Evolutionary conservation across 1,140 invertebrate genomes (phyloP).

Genomic region (Orussus abietinus): DNA sequence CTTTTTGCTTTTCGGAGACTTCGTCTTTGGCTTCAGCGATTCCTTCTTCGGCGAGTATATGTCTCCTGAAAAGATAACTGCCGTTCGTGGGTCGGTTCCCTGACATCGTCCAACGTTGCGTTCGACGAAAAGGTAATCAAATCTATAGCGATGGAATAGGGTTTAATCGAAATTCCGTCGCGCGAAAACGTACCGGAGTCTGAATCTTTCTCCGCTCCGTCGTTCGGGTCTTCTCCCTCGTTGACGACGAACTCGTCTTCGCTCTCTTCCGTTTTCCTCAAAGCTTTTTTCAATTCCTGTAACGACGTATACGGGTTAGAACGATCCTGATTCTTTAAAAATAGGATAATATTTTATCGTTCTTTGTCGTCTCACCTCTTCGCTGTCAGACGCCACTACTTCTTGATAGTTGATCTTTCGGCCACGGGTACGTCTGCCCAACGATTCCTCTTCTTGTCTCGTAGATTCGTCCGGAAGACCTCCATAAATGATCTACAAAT

Average conservation of each 20-base stretch:
- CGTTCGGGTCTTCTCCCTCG: conserved; percentile 52
- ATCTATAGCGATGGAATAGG: not conserved
- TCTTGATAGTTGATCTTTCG: conserved; percentile 70
- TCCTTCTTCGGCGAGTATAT: conserved; percentile 49
- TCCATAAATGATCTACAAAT: conserved; percentile 54
- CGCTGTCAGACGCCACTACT: conserved; percentile 61
- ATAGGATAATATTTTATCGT: conserved; percentile 2
- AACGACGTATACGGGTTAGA: conserved; percentile 10
- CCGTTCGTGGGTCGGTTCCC: too few relatives aligned
- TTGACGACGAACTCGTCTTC: conserved; percentile 58
- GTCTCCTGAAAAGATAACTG: conserved; percentile 37
- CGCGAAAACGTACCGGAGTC: conserved; percentile 44
- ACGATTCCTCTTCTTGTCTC: conserved; percentile 44
- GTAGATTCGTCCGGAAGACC: conserved; percentile 53
- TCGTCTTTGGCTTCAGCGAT: conserved; percentile 29
- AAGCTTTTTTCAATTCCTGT: conserved; percentile 49
- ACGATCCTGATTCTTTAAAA: not conserved
- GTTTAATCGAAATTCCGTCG: too few relatives aligned
- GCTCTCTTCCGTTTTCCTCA: conserved; percentile 53
- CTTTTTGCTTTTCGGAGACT: conserved; percentile 39
- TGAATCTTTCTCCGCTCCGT: conserved; percentile 51
- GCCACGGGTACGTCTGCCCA: conserved; percentile 60
- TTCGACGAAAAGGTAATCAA: not conserved
- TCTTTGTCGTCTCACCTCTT: conserved; percentile 55
- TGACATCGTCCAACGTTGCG: too few relatives aligned